These are phyloP conservation scores for Leuciscus idus DNA, from an alignment of 2,113 vertebrate genomes.

Conservation along the genomic window DNA sequence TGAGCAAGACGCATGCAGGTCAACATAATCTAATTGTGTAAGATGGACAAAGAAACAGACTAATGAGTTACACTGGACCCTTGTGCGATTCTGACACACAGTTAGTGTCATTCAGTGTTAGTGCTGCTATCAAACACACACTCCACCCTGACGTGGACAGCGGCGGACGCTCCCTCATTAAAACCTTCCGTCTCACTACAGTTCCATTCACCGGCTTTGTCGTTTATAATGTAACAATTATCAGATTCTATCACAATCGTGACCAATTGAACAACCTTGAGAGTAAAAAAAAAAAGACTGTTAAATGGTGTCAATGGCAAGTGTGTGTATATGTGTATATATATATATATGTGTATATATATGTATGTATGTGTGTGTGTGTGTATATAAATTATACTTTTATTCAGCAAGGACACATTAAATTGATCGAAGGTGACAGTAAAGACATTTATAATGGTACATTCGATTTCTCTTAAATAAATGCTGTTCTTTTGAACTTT, in stretches of 20 bases:
- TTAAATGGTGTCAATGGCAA: neutral
- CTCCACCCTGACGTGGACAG: slow-evolving; percentile 7
- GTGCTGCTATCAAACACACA: slow-evolving; percentile 24
- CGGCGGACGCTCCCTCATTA: slow-evolving; percentile 33
- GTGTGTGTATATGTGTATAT: too few relatives aligned
- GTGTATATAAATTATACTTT: too few relatives aligned
- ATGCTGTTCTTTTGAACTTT: too few relatives aligned
- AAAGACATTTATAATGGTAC: too few relatives aligned
- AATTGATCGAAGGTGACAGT: too few relatives aligned
- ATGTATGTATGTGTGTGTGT: too few relatives aligned
- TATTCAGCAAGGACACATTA: too few relatives aligned
- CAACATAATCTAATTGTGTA: slow-evolving; percentile 55
- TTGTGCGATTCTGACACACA: slow-evolving; percentile 34
- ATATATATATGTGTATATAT: too few relatives aligned
- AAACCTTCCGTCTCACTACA: slow-evolving; percentile 39
- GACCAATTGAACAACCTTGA: neutral
- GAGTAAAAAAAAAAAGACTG: neutral
- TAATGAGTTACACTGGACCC: neutral
- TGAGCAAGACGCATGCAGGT: slow-evolving; percentile 43
- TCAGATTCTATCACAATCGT: neutral
- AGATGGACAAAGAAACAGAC: slow-evolving; percentile 27
- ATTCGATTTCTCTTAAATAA: too few relatives aligned
- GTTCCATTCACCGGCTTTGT: slow-evolving; percentile 7
- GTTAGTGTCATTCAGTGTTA: slow-evolving; percentile 48
- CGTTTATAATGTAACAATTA: slow-evolving; percentile 31